Evolutionary conservation across 2,888 invertebrate genomes (phyloP).

Genomic region (Escarpia spicata): DNA sequence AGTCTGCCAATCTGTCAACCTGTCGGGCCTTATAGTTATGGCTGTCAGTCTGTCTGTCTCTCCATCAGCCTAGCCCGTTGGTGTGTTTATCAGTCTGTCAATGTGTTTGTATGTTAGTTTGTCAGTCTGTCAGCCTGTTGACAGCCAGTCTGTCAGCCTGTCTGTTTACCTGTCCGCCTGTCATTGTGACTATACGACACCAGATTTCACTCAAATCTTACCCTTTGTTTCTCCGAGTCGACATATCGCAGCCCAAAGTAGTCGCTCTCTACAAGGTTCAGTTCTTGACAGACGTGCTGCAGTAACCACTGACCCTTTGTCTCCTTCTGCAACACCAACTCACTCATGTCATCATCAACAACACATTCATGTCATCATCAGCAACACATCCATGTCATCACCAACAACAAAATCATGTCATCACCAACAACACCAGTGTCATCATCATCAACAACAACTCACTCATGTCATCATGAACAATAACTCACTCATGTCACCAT

Average conservation of each 20-base stretch:
- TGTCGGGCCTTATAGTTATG: too few relatives aligned
- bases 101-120: too few relatives aligned
- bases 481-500: too few relatives aligned
- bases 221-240: conserved; percentile 92
- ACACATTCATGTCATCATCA: not conserved
- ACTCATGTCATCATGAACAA: not conserved
- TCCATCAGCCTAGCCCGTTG: too few relatives aligned
- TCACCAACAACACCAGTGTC: not conserved
- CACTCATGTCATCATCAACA: not conserved
- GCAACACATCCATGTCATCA: not conserved
- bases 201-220: conserved; percentile 67
- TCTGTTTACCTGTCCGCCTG: too few relatives aligned
- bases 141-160: too few relatives aligned
- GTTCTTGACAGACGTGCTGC: conserved; percentile 90
- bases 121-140: too few relatives aligned
- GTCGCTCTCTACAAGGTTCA: conserved; percentile 93
- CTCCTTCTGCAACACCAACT: conserved; percentile 79
- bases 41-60: too few relatives aligned
- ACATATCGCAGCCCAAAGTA: conserved; percentile 95
- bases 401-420: not conserved
- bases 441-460: not conserved
- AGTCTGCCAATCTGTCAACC: too few relatives aligned
- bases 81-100: too few relatives aligned
- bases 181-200: not conserved
- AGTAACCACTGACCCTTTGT: conserved; percentile 88